Evolutionary conservation across 2,797 vertebrate species (phyloP).

Genomic region (Propithecus deckenii): DNA sequence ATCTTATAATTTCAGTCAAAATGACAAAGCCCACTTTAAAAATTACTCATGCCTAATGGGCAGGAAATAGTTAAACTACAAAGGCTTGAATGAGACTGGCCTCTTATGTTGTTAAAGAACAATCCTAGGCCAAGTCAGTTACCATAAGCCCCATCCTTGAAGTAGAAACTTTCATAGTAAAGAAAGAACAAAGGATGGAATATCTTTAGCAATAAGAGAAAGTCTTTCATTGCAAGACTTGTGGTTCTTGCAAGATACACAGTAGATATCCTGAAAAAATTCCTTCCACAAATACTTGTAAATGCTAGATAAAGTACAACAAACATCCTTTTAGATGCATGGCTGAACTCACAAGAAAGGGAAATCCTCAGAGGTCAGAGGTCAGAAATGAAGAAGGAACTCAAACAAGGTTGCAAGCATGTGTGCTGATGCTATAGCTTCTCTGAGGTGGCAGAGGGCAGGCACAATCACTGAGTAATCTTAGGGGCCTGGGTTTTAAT

Average conservation of each 20-base stretch:
- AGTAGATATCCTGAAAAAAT: neutral
- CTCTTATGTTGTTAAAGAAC: neutral
- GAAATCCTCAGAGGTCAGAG: neutral
- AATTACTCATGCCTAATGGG: neutral
- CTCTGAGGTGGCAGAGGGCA: neutral
- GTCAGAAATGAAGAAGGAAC: neutral
- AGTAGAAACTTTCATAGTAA: neutral
- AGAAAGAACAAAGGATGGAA: neutral
- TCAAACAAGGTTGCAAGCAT: neutral
- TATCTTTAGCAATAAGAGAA: neutral
- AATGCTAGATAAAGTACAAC: neutral
- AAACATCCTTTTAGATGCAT: neutral
- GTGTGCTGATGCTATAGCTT: neutral
- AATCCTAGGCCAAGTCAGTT: neutral
- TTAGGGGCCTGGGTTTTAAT: neutral
- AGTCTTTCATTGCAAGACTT: neutral
- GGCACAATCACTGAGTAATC: neutral
- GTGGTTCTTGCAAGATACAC: neutral
- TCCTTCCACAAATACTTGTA: neutral
- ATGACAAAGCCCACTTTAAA: conserved; percentile 25
- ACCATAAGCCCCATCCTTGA: neutral
- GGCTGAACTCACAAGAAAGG: neutral
- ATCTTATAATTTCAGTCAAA: conserved; percentile 22
- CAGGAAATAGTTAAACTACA: conserved; percentile 46
- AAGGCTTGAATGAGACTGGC: neutral